A percentile compares a stretch with the other conserved stretches of the same genome.
Evolutionary conservation across 2,888 invertebrate genomes (phyloP).

Genomic region (Drosophila mettleri): DNA sequence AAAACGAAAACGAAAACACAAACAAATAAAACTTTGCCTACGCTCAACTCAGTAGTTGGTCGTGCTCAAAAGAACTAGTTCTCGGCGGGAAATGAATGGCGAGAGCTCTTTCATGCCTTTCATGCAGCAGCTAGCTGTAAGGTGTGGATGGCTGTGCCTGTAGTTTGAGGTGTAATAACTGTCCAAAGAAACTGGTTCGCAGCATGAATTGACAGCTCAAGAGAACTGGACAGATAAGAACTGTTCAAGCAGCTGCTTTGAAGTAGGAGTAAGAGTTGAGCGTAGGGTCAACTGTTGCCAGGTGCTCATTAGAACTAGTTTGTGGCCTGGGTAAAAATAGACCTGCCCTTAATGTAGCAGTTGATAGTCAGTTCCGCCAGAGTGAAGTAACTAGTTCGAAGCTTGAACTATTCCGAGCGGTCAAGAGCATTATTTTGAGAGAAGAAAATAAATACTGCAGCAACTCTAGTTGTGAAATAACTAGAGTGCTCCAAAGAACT

Average conservation of each 20-base stretch:
- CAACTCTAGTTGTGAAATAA: no score
- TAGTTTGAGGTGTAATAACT: no score
- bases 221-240: neutral
- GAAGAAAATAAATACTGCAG: no score
- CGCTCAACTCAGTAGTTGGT: neutral
- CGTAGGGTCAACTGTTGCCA: neutral
- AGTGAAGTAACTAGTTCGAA: neutral
- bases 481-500: neutral
- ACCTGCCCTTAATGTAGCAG: neutral
- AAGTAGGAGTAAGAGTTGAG: neutral
- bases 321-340: neutral
- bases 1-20: constrained; percentile 1
- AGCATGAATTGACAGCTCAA: neutral
- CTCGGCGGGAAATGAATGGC: neutral
- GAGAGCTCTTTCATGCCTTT: neutral
- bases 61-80: constrained; percentile 5
- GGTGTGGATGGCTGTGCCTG: neutral
- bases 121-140: neutral
- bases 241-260: neutral
- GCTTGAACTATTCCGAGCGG: neutral
- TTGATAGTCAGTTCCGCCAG: neutral
- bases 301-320: neutral
- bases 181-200: neutral
- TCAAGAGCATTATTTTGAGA: neutral
- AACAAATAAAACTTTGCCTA: constrained; percentile 10